These are phyloP conservation scores for Octonoba sinensis DNA, from an alignment of 2,888 invertebrate genomes.

Conservation along the genomic window DNA sequence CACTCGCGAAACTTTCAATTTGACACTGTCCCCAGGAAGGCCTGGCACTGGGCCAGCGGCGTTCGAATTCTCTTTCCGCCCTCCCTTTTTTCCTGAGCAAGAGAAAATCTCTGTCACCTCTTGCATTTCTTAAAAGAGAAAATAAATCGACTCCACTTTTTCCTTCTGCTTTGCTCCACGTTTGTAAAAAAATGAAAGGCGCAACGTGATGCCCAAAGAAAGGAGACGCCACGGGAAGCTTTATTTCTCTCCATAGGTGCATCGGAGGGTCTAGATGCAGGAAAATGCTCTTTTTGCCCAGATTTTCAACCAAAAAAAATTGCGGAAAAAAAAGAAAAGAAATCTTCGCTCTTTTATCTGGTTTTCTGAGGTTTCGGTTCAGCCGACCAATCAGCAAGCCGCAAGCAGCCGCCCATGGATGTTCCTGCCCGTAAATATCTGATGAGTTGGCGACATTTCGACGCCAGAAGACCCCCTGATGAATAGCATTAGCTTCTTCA, in stretches of 20 bases:
- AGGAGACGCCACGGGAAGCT: slow-evolving; percentile 8
- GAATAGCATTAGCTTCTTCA: too few species aligned
- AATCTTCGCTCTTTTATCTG: slow-evolving; percentile 1
- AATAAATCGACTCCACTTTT: slow-evolving; percentile 28
- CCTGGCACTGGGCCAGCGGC: slow-evolving; percentile 12
- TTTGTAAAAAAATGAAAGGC: not conserved
- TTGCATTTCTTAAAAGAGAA: slow-evolving; percentile 26
- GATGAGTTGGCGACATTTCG: too few species aligned
- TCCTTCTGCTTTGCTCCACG: not conserved
- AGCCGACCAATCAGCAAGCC: too few species aligned
- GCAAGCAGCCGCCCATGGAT: too few species aligned
- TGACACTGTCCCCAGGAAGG: slow-evolving; percentile 4
- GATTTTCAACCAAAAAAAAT: not conserved
- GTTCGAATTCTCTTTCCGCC: not conserved
- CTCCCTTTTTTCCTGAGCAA: not conserved
- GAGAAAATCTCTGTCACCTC: slow-evolving; percentile 25
- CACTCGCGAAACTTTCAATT: slow-evolving; percentile 14
- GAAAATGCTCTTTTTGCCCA: not conserved
- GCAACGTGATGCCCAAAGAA: slow-evolving; percentile 8
- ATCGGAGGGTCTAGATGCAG: not conserved
- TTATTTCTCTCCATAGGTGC: slow-evolving; percentile 17
- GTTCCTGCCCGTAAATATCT: too few species aligned
- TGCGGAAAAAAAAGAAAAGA: not conserved
- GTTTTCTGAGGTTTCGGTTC: too few species aligned
- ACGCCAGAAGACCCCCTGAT: too few species aligned